A percentile compares a stretch with the other conserved stretches of the same genome.
These are phyloP conservation scores for Planococcus citri DNA, from an alignment of 1,140 invertebrate genomes.

Conservation along the genomic window DNA sequence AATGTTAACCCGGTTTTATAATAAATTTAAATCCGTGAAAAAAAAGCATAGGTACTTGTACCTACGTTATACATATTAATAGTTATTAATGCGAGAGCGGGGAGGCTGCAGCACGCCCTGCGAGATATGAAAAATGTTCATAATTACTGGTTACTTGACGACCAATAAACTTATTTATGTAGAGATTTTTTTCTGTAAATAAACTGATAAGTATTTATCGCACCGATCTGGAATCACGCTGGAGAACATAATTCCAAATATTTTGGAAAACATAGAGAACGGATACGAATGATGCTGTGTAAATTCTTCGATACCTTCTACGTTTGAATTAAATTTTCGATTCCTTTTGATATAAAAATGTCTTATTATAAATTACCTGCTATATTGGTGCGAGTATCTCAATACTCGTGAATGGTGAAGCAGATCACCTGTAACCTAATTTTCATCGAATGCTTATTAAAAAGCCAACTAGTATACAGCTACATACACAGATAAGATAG, in stretches of 20 bases:
- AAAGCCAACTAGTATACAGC: no score
- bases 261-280: not conserved
- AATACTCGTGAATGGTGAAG: no score
- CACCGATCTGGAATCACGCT: not conserved
- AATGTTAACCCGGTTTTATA: constrained; percentile 1
- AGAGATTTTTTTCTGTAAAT: constrained; percentile 2
- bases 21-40: constrained; percentile 3
- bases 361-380: no score
- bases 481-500: no score
- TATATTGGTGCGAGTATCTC: no score
- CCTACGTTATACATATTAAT: constrained; percentile 3
- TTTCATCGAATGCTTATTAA: no score
- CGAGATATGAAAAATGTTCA: constrained; percentile 7
- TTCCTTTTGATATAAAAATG: no score
- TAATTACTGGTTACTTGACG: not conserved
- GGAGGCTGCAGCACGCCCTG: not conserved
- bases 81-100: not conserved
- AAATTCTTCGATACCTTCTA: not conserved
- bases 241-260: not conserved
- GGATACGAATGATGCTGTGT: not conserved
- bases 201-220: not conserved
- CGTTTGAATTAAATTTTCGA: not conserved
- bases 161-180: constrained; percentile 3
- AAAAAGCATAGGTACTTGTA: not conserved
- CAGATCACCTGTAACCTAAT: no score